Evolutionary conservation across 1,140 invertebrate genomes (phyloP), one percentile per base, ranked within the genome.

Genomic region (Melitaea cinxia): DNA sequence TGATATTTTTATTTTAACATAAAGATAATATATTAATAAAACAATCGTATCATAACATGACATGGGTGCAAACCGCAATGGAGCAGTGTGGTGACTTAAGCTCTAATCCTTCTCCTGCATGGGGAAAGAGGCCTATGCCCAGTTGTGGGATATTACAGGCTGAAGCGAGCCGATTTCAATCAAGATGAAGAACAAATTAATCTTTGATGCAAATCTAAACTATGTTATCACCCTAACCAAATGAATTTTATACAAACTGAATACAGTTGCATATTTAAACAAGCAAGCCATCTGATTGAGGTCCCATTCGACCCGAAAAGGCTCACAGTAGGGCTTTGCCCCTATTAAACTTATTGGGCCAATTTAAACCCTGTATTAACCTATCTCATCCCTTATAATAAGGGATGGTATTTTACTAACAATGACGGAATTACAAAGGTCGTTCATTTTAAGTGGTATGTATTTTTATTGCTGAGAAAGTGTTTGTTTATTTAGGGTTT

Each of bases 311-410:
- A 63, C 58, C 68, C 68, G 35, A 67, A 67, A 69, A 55, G 57
- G 56, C 67, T 65, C 23, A 65, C 53, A 33, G 56, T 33, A 49
- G 49, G 55, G 69, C 35, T 37, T 37, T 37, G 35, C 55, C 60
- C 52, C 50, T 56, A 58, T 66, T 63, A 71, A 58, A 68, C 56
- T 60, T 71, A 68, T 71, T 42, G 60, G 56, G 49, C 47, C 65
- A 64, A 60, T 71, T 59, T 71, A 71, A 71, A 52, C 65, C 64
- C 35, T 47, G 69, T 33, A 71, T 71, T 71, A 71, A 67, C 59
- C 65, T 67, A 67, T 57, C 60, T 30, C 39, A 71, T 59, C 65
- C 65, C 50, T 63, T 67, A 62, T 71, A 63, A 70, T 56, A 71
- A 67, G 57, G 50, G 69, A 55, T 55, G 64, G 64, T 70, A 70